phyloP scores from a whole-genome alignment of 2,113 vertebrate species.

The Pogonocichla stellata region DNA sequence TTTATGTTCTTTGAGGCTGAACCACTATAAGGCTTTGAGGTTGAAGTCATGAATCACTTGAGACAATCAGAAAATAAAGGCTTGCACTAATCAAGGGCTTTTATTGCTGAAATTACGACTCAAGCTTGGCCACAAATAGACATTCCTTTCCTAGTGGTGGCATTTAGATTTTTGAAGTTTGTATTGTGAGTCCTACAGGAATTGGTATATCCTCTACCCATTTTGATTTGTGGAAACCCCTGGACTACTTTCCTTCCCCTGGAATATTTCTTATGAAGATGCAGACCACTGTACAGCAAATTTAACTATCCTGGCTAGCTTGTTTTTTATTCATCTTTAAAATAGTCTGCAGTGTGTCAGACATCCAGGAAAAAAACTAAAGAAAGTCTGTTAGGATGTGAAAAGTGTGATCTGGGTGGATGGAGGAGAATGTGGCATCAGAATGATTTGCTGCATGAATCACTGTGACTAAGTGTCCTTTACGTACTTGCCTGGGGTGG shows the following conservation, averaged over 20 bases:
- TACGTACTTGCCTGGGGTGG: not conserved
- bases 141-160: not conserved
- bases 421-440: not conserved
- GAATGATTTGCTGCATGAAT: not conserved
- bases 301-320: not conserved
- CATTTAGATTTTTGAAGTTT: not conserved
- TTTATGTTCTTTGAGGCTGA: not conserved
- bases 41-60: not conserved
- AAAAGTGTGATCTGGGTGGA: not conserved
- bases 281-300: not conserved
- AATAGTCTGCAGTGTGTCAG: not conserved
- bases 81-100: not conserved
- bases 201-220: not conserved
- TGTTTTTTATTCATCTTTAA: not conserved
- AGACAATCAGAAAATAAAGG: not conserved
- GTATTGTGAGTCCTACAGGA: not conserved
- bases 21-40: not conserved
- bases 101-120: not conserved
- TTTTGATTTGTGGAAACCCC: not conserved
- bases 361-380: not conserved
- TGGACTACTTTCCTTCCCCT: not conserved
- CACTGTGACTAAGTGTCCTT: not conserved
- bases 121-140: not conserved
- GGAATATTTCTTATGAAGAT: not conserved
- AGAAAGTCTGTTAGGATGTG: not conserved